Conservation (phyloP, 1,140 invertebrate species). For the Aphelenchoides fujianensis region DNA sequence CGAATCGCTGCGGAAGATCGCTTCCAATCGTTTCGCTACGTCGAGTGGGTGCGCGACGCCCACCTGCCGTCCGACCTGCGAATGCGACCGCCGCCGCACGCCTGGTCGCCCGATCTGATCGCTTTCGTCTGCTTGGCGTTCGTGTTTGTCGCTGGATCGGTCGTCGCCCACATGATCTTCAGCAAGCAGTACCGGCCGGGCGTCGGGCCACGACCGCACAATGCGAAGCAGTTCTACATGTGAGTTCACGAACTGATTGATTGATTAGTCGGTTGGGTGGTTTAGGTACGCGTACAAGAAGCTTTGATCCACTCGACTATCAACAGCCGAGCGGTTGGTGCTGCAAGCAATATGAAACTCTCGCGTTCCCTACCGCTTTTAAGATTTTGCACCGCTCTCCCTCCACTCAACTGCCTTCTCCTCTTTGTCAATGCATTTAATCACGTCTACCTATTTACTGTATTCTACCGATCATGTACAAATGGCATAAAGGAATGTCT, state of each 20-base stretch:
- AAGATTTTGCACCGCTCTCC: too few species aligned
- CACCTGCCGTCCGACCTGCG: constrained; percentile 27
- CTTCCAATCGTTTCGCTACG: constrained; percentile 28
- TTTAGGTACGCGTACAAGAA: constrained; percentile 11
- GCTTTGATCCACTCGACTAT: neutral
- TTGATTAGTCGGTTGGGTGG: too few species aligned
- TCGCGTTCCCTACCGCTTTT: too few species aligned
- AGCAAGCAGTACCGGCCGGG: constrained; percentile 6
- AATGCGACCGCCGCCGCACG: constrained; percentile 38
- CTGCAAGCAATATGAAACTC: neutral
- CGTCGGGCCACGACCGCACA: constrained; percentile 3
- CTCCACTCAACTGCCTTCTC: too few species aligned
- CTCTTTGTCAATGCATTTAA: too few species aligned
- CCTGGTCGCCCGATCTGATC: constrained; percentile 47
- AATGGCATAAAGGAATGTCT: too few species aligned
- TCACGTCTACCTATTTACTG: too few species aligned
- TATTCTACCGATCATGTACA: too few species aligned
- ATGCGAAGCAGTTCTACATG: constrained; percentile 14
- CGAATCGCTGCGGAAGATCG: constrained; percentile 33
- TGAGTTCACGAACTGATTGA: too few species aligned
- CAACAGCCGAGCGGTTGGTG: too few species aligned
- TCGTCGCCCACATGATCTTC: constrained; percentile 38
- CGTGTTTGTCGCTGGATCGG: constrained; percentile 24
- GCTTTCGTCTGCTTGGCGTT: constrained; percentile 35
- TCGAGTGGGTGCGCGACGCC: constrained; percentile 47